Evolutionary conservation across 2,113 vertebrate genomes (phyloP).

Genomic region (Myotis davidii): DNA sequence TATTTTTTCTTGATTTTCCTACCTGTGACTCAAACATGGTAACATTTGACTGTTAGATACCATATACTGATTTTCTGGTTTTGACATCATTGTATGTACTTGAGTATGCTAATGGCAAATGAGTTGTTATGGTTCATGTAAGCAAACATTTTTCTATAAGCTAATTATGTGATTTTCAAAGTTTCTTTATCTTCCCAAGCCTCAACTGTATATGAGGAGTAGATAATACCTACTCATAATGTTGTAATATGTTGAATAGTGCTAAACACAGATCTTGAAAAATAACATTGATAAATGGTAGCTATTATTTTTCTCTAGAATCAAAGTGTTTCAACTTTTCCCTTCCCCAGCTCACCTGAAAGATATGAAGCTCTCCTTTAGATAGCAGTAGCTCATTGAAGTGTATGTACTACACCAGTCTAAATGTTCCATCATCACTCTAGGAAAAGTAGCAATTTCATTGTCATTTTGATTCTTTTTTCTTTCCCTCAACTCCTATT

Average conservation of each 20-base stretch:
- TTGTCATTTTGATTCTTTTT: not conserved
- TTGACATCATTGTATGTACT: not conserved
- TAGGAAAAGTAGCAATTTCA: not conserved
- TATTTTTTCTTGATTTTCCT: slow-evolving; percentile 32
- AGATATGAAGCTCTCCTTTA: not conserved
- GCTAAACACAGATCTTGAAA: not conserved
- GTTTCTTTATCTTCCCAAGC: not conserved
- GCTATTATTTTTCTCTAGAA: not conserved
- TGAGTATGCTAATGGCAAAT: not conserved
- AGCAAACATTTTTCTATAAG: not conserved
- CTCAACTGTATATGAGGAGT: not conserved
- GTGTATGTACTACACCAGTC: fast-evolving
- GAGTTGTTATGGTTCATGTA: not conserved
- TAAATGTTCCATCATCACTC: not conserved
- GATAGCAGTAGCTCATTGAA: not conserved
- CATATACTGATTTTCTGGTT: not conserved
- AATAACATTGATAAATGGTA: not conserved
- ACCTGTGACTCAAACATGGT: not conserved
- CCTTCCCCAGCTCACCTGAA: not conserved
- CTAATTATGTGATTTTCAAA: not conserved
- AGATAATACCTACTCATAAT: not conserved
- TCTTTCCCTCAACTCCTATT: not conserved
- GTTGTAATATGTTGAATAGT: not conserved
- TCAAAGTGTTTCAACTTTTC: not conserved
- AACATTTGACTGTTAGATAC: not conserved